Evolutionary conservation across 2,888 invertebrate genomes (phyloP).

Genomic region (Sussaba pulchella): DNA sequence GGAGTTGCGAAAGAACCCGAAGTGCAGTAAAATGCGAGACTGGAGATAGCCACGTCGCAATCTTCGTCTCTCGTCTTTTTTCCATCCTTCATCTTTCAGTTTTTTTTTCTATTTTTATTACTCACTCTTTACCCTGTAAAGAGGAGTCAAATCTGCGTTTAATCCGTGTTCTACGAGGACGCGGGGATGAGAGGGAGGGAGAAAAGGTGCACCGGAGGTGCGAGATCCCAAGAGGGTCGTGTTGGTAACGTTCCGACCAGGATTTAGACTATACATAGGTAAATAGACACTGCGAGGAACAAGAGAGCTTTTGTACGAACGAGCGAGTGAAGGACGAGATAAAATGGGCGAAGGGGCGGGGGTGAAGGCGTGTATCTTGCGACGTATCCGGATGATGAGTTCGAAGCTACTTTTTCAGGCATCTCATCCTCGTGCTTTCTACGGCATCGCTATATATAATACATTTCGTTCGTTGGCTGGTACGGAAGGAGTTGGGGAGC

Average conservation of each 20-base stretch:
- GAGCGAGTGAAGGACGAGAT: conserved; percentile 48
- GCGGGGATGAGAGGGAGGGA: conserved; percentile 42
- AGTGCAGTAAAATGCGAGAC: conserved; percentile 43
- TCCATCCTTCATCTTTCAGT: background rate
- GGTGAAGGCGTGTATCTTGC: conserved; percentile 52
- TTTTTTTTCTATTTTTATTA: conserved; percentile 41
- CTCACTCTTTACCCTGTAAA: conserved; percentile 49
- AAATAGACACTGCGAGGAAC: conserved; percentile 59
- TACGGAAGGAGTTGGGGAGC: conserved; percentile 23
- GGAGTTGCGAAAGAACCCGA: conserved; percentile 40
- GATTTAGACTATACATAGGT: conserved; percentile 56
- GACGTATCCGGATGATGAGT: conserved; percentile 65
- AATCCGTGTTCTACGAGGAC: conserved; percentile 58
- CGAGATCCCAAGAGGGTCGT: conserved; percentile 58
- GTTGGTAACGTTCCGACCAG: conserved; percentile 50
- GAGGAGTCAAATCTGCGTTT: conserved; percentile 63
- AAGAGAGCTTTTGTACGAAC: conserved; percentile 62
- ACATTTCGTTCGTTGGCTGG: conserved; percentile 35
- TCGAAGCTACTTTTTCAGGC: conserved; percentile 65
- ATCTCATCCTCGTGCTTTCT: conserved; percentile 54
- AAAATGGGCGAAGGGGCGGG: conserved; percentile 25
- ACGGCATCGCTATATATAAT: conserved; percentile 14
- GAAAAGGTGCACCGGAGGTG: background rate
- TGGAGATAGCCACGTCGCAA: conserved; percentile 28
- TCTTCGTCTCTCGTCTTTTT: conserved; percentile 22